Evolutionary conservation across 1,140 invertebrate genomes (phyloP).

Genomic region (Polypedilum pembai): DNA sequence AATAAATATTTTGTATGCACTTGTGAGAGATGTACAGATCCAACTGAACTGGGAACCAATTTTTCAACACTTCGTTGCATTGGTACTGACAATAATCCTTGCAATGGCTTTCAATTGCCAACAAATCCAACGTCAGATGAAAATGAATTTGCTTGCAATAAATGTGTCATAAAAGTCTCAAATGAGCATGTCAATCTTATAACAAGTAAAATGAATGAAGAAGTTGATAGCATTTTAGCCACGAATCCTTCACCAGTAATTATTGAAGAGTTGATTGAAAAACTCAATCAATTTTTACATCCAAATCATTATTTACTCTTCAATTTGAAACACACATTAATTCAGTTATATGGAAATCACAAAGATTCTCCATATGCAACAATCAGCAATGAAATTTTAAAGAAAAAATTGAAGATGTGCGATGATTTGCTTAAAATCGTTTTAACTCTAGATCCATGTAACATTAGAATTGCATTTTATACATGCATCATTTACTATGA

Average conservation of each 20-base stretch:
- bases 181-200: constrained; percentile 48
- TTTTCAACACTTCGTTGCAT: constrained; percentile 66
- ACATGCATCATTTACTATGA: constrained; percentile 63
- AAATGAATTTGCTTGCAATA: constrained; percentile 65
- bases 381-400: constrained; percentile 49
- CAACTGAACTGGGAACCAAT: constrained; percentile 67
- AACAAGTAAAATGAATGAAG: constrained; percentile 57
- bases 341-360: constrained; percentile 66
- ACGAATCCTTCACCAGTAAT: constrained; percentile 51
- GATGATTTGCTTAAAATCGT: constrained; percentile 57
- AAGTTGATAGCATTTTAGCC: constrained; percentile 59
- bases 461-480: constrained; percentile 60
- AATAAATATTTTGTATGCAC: constrained; percentile 74
- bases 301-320: constrained; percentile 74
- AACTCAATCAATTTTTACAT: constrained; percentile 61
- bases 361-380: constrained; percentile 49
- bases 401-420: constrained; percentile 59
- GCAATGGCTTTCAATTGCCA: constrained; percentile 58
- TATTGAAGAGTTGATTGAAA: constrained; percentile 54
- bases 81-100: constrained; percentile 48
- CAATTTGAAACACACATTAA: constrained; percentile 66
- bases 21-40: constrained; percentile 66
- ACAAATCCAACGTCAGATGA: constrained; percentile 57
- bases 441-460: constrained; percentile 58
- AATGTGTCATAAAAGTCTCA: constrained; percentile 54